Evolutionary conservation across 2,888 invertebrate species (phyloP).

Genomic region (Epinotia demarniana): DNA sequence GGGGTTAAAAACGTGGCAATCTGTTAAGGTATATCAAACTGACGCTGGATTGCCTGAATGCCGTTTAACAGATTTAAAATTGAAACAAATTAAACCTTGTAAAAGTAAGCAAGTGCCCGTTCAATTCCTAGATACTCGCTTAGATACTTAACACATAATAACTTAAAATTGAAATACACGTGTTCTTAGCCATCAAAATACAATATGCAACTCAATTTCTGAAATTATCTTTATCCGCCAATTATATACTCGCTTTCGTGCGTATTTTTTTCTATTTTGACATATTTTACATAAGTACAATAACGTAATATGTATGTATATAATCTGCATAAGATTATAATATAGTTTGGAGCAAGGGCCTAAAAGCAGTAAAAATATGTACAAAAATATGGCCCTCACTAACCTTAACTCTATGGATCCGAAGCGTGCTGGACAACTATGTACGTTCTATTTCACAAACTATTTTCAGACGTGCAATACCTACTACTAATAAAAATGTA

Average conservation of each 20-base stretch:
- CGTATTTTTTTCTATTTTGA: too few relatives aligned
- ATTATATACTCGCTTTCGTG: too few relatives aligned
- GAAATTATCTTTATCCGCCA: too few relatives aligned
- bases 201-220: not conserved
- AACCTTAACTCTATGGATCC: conserved; percentile 40
- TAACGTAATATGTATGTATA: too few relatives aligned
- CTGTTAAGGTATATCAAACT: too few relatives aligned
- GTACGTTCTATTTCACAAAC: conserved; percentile 37
- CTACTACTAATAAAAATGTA: conserved; percentile 33
- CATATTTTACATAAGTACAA: too few relatives aligned
- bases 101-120: not conserved
- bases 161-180: not conserved
- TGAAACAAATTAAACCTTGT: not conserved
- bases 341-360: not conserved
- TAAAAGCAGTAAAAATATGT: not conserved
- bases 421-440: conserved; percentile 45
- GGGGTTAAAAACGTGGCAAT: not conserved
- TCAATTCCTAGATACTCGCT: not conserved
- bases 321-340: not conserved
- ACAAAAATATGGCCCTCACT: conserved; percentile 43
- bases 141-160: not conserved
- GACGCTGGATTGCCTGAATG: too few relatives aligned
- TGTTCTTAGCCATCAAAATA: not conserved
- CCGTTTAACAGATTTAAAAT: not conserved
- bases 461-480: conserved; percentile 47